Base-by-base conservation (phyloP, 2,113 vertebrate genomes). In the Anser cygnoides region DNA sequence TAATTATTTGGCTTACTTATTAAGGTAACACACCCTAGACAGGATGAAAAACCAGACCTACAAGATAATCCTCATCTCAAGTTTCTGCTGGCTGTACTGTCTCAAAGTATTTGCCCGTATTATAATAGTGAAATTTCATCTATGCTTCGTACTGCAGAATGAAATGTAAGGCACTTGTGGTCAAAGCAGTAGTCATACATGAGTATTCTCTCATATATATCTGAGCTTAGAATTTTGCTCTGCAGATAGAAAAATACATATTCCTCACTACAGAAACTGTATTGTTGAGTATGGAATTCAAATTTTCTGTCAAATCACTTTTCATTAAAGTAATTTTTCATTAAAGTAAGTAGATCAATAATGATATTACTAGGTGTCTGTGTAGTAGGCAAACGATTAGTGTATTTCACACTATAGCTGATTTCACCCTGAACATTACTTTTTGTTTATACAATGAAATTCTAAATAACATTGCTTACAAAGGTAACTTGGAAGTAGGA, bases 1-100 rank as follows among this genome's bases (percentile, higher is more conserved):
- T 97, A 97, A 97, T 96, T 97, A 96, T 96, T 97, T 96, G 95
- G 95, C 92, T 97, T 96, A 97, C 96, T 96, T 97, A 97, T 97
- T 97, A 97, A 97, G 87, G 95, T 72, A 92, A 97, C 94, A 97
- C 97, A 95, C 97, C 96, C 96, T 95, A 90, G 83, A 89, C 84
- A 94, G 85, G 95, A 93, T 9, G 97, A 96, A 97, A 97, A 97
- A 97, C 97, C 97, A 97, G 97, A 97, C 92, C 76, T 96, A 96
- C 97, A 96, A 96, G 97, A 96, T 94, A 94, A 90, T 92, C 93
- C 83, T 91, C 97, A 95, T 95, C 95, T 96, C 91, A 68, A n/a
- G 81, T 97, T 97, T 96, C 96, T 96, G 72, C 78, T 91, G 87
- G 77, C 93, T 93, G 29, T 46, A 89, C 68, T 68, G 81, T 95